Conservation (phyloP, 2,113 vertebrate genomes). For the Perca flavescens region DNA sequence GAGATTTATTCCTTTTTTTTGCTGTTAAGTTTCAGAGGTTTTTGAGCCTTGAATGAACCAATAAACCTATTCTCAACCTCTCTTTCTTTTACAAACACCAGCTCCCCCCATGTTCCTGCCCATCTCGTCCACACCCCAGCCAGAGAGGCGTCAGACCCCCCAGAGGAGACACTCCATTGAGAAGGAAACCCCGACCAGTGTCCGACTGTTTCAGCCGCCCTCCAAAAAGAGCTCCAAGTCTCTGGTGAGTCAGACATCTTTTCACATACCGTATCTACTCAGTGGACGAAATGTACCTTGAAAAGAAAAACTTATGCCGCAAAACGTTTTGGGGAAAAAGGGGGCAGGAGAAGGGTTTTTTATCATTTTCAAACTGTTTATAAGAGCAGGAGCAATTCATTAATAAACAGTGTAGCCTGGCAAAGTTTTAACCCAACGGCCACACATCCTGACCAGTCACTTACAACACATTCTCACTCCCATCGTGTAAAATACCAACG, state of each 20-base stretch:
- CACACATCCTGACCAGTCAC: constrained; percentile 22
- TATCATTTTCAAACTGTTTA: not conserved
- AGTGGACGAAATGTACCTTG: not conserved
- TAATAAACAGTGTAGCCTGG: not conserved
- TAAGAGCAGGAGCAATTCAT: not conserved
- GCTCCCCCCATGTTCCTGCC: constrained; percentile 96
- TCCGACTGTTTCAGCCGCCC: constrained; percentile 92
- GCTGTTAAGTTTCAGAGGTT: not conserved
- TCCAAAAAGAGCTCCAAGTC: constrained; percentile 94
- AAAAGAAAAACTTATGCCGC: too few relatives aligned
- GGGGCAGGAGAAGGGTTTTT: not conserved
- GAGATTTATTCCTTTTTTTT: not conserved
- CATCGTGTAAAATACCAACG: too few relatives aligned
- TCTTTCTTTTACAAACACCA: constrained; percentile 60
- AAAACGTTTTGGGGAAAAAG: not conserved
- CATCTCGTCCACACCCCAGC: constrained; percentile 98
- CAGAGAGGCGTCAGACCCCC: constrained; percentile 91
- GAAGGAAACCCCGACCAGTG: constrained; percentile 96
- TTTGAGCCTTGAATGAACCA: not conserved
- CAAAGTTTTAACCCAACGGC: not conserved
- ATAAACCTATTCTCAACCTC: not conserved
- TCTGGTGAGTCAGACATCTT: constrained; percentile 87
- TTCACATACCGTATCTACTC: not conserved
- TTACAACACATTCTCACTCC: not conserved
- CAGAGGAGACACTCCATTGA: constrained; percentile 98